These are phyloP conservation scores for Globia sparganii DNA, from an alignment of 2,888 invertebrate species.

Conservation along the genomic window DNA sequence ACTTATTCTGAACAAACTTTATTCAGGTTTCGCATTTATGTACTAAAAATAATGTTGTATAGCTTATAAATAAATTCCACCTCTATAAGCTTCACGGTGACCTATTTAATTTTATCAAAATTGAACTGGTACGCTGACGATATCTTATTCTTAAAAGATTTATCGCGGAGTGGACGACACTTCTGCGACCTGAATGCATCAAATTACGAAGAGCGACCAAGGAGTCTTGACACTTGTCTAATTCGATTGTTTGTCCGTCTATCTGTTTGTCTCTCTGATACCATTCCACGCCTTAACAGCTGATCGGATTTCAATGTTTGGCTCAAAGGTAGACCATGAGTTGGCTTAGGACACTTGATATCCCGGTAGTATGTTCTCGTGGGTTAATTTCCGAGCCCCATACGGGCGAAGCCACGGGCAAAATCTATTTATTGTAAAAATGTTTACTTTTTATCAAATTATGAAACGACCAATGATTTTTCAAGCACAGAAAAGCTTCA, in stretches of 20 bases:
- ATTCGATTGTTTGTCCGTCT: neutral
- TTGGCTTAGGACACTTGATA: neutral
- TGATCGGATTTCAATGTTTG: neutral
- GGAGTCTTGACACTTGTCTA: neutral
- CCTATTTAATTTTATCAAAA: neutral
- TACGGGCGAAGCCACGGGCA: neutral
- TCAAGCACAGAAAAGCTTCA: neutral
- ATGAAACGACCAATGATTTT: neutral
- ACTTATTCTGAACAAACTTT: too few species aligned
- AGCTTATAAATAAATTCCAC: neutral
- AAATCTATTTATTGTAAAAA: neutral
- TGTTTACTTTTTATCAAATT: neutral
- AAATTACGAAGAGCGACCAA: neutral
- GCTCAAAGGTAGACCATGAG: too few species aligned
- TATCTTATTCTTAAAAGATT: conserved; percentile 14
- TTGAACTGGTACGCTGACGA: neutral
- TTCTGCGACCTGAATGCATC: conserved; percentile 7
- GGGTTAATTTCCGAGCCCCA: neutral
- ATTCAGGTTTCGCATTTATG: too few species aligned
- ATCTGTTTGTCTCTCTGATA: neutral
- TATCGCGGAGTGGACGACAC: neutral
- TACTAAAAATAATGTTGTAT: too few species aligned
- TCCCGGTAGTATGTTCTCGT: neutral
- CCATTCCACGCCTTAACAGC: neutral
- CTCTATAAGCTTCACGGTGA: neutral